These are phyloP conservation scores for Otis tarda DNA, from an alignment of 2,113 vertebrate species.

Conservation along the genomic window DNA sequence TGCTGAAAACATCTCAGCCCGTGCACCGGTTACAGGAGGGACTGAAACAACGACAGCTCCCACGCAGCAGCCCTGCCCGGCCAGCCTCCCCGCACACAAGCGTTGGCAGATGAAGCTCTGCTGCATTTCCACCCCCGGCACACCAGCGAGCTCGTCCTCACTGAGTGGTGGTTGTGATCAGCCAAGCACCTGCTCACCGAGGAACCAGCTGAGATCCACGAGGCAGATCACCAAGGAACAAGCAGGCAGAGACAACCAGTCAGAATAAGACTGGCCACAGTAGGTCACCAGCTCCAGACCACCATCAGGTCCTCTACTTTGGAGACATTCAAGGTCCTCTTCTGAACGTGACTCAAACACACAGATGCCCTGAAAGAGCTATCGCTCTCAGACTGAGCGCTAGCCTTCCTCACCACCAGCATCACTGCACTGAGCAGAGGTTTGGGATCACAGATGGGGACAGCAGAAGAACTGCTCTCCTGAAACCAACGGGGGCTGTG, in stretches of 20 bases:
- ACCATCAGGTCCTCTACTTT: background rate
- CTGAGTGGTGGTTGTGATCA: rapidly evolving
- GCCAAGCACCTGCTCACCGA: background rate
- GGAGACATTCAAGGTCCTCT: background rate
- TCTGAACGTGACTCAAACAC: background rate
- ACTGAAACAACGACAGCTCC: background rate
- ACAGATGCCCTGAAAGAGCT: background rate
- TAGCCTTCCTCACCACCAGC: background rate
- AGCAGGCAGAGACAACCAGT: background rate
- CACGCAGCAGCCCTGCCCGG: background rate
- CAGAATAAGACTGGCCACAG: no score
- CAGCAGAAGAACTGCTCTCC: background rate
- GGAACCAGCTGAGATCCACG: background rate
- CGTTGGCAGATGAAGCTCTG: background rate
- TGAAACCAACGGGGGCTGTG: background rate
- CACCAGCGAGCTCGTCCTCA: rapidly evolving
- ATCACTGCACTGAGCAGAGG: rapidly evolving
- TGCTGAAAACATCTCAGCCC: background rate
- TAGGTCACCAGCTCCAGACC: background rate
- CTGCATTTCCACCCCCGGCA: background rate
- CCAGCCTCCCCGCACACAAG: background rate
- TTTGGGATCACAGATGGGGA: rapidly evolving
- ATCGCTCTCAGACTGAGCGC: background rate
- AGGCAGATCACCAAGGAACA: background rate
- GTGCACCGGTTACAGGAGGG: background rate